Evolutionary conservation across 2,888 invertebrate species (phyloP).

Genomic region (Myopa testacea): DNA sequence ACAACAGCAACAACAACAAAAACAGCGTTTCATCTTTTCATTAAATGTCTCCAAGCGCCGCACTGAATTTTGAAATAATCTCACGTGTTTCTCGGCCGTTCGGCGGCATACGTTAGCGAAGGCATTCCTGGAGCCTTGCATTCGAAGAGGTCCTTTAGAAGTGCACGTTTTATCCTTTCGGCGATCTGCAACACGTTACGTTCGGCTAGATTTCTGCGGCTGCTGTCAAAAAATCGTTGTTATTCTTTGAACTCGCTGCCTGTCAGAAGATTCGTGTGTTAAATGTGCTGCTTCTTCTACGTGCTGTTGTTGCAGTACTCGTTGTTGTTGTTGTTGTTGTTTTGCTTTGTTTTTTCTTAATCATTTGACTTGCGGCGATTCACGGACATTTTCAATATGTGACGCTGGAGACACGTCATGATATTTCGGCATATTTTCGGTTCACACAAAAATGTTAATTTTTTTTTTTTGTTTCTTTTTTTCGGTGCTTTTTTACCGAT

Average conservation of each 20-base stretch:
- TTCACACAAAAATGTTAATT: neutral
- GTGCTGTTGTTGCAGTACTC: neutral
- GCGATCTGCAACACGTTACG: constrained; percentile 9
- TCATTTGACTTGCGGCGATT: constrained; percentile 19
- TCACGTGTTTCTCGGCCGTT: constrained; percentile 17
- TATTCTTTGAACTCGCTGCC: neutral
- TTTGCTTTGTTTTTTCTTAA: constrained; percentile 36
- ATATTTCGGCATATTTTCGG: neutral
- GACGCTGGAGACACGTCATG: neutral
- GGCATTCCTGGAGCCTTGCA: neutral
- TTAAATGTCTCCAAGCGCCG: neutral
- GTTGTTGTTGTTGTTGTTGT: constrained; percentile 20
- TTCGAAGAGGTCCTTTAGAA: constrained; percentile 23
- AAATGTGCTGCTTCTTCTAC: too few species aligned
- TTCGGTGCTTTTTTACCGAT: too few species aligned
- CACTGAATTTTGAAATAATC: constrained; percentile 26
- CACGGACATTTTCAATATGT: neutral
- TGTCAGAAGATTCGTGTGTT: neutral
- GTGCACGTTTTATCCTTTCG: constrained; percentile 34
- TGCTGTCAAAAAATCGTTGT: neutral
- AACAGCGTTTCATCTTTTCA: constrained; percentile 13
- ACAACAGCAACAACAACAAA: neutral
- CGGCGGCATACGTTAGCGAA: neutral
- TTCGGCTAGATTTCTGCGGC: neutral
- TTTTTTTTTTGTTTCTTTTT: too few species aligned